These are phyloP conservation scores for Peromyscus eremicus DNA, from an alignment of 2,797 vertebrate species.

Conservation along the genomic window DNA sequence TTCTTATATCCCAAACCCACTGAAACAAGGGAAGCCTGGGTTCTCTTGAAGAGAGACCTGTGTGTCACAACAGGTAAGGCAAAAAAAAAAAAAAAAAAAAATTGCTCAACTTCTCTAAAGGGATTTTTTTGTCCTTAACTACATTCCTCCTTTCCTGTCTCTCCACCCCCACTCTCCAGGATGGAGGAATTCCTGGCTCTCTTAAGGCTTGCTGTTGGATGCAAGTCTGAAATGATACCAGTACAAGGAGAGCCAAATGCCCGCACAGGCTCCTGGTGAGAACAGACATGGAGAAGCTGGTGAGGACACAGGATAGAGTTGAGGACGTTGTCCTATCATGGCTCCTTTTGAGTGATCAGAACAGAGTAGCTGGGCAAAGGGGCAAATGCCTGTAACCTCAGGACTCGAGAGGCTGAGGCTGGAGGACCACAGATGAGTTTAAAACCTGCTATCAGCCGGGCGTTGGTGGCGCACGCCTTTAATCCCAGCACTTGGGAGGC, in stretches of 20 bases:
- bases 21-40: background rate
- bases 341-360: background rate
- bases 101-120: background rate
- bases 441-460: background rate
- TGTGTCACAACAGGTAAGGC: background rate
- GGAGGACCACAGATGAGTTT: background rate
- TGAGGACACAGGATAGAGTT: background rate
- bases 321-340: background rate
- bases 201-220: background rate
- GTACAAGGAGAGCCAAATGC: background rate
- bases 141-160: background rate
- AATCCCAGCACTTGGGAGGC: too few species aligned
- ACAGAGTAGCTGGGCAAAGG: background rate
- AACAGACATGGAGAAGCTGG: background rate
- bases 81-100: background rate
- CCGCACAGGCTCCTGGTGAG: fast-evolving
- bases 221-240: background rate
- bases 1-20: background rate
- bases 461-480: too few species aligned
- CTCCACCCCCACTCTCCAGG: background rate
- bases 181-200: background rate
- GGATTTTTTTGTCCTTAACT: background rate
- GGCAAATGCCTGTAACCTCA: background rate
- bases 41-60: background rate
- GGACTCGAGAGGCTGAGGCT: background rate